Percentiles rank a stretch among this genome's conserved stretches.
These are phyloP conservation scores for Macrocentrus cingulum DNA, from an alignment of 1,140 invertebrate genomes.

Conservation along the genomic window DNA sequence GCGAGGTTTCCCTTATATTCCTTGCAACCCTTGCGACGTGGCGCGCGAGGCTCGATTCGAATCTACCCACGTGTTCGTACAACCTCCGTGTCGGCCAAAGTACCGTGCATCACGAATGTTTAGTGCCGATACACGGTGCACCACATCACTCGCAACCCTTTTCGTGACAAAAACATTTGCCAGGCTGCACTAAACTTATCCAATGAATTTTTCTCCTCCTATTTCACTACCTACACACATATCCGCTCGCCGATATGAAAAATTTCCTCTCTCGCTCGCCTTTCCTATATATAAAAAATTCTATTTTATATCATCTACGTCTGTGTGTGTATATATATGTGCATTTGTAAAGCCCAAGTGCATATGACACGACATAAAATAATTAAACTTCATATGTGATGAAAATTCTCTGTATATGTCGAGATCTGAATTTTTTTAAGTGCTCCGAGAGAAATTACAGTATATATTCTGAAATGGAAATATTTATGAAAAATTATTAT, in stretches of 20 bases:
- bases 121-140: conserved; percentile 23
- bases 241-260: neutral
- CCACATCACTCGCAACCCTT: conserved; percentile 3
- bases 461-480: no score
- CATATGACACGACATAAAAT: no score
- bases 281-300: neutral
- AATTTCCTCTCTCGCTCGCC: no score
- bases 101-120: conserved; percentile 33
- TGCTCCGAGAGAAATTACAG: no score
- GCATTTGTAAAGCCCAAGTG: no score
- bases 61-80: conserved; percentile 31
- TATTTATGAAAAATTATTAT: no score
- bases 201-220: neutral
- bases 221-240: neutral
- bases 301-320: no score
- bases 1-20: conserved; percentile 10
- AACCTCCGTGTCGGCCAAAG: conserved; percentile 26
- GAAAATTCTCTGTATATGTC: no score
- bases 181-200: neutral
- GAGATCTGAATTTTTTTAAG: no score
- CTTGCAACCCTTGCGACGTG: conserved; percentile 15
- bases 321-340: no score
- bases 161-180: conserved; percentile 28
- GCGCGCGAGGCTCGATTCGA: conserved; percentile 25
- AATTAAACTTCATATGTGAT: no score